These are phyloP conservation scores for Drymodes brunneopygia DNA, from an alignment of 2,113 vertebrate species.

Conservation along the genomic window DNA sequence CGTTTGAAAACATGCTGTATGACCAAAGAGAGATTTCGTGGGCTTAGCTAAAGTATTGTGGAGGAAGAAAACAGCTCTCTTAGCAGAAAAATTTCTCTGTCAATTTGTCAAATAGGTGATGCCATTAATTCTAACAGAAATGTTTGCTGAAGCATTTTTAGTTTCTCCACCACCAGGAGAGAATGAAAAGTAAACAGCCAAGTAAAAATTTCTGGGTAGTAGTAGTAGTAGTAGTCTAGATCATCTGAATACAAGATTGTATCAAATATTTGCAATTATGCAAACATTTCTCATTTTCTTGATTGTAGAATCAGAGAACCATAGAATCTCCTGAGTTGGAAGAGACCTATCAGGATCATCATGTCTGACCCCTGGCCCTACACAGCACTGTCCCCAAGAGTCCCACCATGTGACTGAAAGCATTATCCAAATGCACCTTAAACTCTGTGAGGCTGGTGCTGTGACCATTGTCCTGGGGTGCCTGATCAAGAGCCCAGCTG, in stretches of 20 bases:
- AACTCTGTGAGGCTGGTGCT: neutral
- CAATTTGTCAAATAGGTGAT: neutral
- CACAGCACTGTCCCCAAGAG: neutral
- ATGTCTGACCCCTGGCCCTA: neutral
- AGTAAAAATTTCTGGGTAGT: neutral
- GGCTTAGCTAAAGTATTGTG: neutral
- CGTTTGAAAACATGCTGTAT: neutral
- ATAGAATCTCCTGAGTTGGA: neutral
- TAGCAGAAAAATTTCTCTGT: neutral
- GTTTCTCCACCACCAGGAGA: neutral
- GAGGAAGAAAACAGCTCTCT: neutral
- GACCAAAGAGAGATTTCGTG: neutral
- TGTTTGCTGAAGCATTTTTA: neutral
- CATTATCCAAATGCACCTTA: neutral
- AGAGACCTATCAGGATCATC: neutral
- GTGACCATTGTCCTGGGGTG: too few species aligned
- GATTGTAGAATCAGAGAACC: neutral
- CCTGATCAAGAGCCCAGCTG: neutral
- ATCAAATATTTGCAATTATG: rapidly evolving
- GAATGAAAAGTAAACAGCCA: neutral
- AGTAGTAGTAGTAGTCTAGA: neutral
- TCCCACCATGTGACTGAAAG: neutral
- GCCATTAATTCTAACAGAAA: neutral
- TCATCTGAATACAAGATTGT: neutral
- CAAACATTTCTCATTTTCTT: neutral